Evolutionary conservation across 2,888 invertebrate species (phyloP), one percentile per base, ranked within the genome.

Genomic region (Carcina quercana): DNA sequence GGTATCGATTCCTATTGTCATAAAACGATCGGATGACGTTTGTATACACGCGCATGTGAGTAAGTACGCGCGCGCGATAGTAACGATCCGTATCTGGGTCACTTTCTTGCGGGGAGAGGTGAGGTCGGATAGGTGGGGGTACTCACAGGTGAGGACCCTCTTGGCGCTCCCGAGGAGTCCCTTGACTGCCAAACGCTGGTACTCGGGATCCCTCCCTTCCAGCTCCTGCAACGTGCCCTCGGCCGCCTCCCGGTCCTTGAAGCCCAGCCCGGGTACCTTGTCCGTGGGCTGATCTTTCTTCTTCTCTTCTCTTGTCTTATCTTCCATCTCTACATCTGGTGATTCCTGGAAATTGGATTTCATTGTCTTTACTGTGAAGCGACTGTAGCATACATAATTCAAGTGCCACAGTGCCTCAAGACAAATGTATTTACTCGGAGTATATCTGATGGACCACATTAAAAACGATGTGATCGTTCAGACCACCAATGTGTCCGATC

Each of bases 241-340:
- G 0, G 93, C 93, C 1, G 91, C 87, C n/a, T 86, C 88, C 59
- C 89, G 89, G 61, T 93, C 92, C 61, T 93, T 93, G 67, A 93
- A 93, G 13, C 93, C 91, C 14, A 92, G 82, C 0, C 91, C 91
- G 3, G 89, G 89, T 22, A 92, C 91, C 0, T 89, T 88, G 53
- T 91, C 90, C 1, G 78, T 35, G 0, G 79, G 70, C 0, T 65
- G 50, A 1, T 60, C 59, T 11, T 24, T 12, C 11, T 24, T 24
- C 24, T 60, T 62, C 46, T 67, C 66, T 30, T 65, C 53, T 32
- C 62, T 60, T 0, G 78, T 70, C 28, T 84, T 75, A 6, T 73
- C 75, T 22, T 75, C 78, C 53, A 78, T 75, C 14, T 72, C 70
- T 15, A 65, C 79, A 26, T 86, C 86, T 0, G 76, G 58, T 2